Percentiles rank a stretch among this genome's conserved stretches.
phyloP scores from a whole-genome alignment of 2,888 invertebrate species.

The Ethmia dodecea region DNA sequence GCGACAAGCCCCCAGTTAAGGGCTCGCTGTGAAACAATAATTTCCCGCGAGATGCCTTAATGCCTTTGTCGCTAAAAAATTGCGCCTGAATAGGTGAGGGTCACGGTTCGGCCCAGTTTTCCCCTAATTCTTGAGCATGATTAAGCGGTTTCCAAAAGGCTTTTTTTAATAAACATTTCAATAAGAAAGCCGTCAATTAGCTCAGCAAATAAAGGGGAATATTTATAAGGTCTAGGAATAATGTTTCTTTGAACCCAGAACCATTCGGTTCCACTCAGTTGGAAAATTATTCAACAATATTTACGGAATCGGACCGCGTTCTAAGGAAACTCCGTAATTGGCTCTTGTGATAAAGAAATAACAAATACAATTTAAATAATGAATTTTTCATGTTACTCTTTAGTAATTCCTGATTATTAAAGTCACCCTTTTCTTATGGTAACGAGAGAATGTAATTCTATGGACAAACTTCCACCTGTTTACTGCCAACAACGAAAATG shows the following conservation, averaged over 20 bases:
- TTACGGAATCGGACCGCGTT: slow-evolving; percentile 37
- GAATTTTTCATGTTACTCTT: slow-evolving; percentile 24
- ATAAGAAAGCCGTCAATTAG: slow-evolving; percentile 24
- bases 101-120: slow-evolving; percentile 29
- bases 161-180: slow-evolving; percentile 23
- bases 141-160: slow-evolving; percentile 12
- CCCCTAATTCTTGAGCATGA: slow-evolving; percentile 27
- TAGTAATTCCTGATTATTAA: too few species aligned
- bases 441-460: too few species aligned
- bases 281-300: slow-evolving; percentile 64
- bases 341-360: slow-evolving; percentile 39
- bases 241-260: too few species aligned
- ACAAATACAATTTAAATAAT: too few species aligned
- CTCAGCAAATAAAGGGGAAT: slow-evolving; percentile 18
- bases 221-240: too few species aligned
- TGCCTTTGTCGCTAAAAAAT: slow-evolving; percentile 54
- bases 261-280: slow-evolving; percentile 37
- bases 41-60: slow-evolving; percentile 57
- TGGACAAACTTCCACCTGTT: too few species aligned
- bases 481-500: too few species aligned
- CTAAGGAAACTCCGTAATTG: slow-evolving; percentile 51
- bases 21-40: slow-evolving; percentile 32
- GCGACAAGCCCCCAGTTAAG: slow-evolving; percentile 11
- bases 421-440: too few species aligned
- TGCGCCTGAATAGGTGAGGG: slow-evolving; percentile 41